Conservation (phyloP, 1,140 invertebrate species). For the Caenorhabditis inopinata region DNA sequence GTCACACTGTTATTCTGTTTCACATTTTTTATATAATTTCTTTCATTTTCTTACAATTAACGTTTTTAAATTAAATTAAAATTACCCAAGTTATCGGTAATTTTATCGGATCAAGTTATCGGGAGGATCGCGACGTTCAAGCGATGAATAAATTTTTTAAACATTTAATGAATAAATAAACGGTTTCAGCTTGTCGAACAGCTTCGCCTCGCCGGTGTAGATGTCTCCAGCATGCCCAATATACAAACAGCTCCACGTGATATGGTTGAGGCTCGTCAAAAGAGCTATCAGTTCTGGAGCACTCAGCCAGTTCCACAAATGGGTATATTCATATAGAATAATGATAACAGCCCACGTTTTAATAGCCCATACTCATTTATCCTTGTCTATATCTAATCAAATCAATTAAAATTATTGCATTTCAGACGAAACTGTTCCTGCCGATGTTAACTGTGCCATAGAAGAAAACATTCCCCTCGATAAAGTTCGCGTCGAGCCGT, state of each 20-base stretch:
- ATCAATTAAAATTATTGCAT: neutral
- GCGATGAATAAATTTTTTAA: neutral
- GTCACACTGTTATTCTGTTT: too few relatives aligned
- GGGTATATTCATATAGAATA: too few relatives aligned
- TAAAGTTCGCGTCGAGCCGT: conserved; percentile 80
- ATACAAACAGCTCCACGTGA: conserved; percentile 37
- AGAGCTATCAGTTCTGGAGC: conserved; percentile 91
- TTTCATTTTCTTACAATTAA: too few relatives aligned
- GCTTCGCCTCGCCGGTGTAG: neutral
- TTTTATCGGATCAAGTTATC: too few relatives aligned
- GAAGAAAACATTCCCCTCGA: conserved; percentile 79
- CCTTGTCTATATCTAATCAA: too few relatives aligned
- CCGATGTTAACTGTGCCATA: conserved; percentile 74
- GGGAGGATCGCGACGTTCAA: neutral
- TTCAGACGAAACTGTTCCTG: conserved; percentile 1
- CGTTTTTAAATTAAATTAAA: too few relatives aligned
- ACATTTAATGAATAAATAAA: neutral
- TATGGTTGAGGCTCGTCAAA: conserved; percentile 55
- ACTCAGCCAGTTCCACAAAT: conserved; percentile 99
- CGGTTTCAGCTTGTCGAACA: neutral
- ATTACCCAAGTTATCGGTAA: too few relatives aligned
- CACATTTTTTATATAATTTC: too few relatives aligned
- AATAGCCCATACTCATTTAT: too few relatives aligned
- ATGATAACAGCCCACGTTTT: too few relatives aligned
- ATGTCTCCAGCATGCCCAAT: neutral